Evolutionary conservation across 2,113 vertebrate species (phyloP).

Genomic region (Tylochromis polylepis): DNA sequence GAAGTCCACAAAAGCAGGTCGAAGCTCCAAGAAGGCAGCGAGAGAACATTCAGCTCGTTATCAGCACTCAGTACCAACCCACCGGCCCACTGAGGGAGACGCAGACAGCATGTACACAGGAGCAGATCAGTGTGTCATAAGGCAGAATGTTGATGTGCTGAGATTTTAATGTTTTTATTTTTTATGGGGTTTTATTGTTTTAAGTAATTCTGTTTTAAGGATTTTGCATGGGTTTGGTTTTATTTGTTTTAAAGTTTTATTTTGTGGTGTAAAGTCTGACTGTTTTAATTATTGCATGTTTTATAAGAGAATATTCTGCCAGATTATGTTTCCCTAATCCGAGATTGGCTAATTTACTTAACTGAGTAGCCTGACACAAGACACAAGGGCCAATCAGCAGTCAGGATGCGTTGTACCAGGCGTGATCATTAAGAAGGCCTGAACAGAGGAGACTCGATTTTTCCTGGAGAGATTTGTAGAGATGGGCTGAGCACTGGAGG

Average conservation of each 20-base stretch:
- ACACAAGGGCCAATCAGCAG: background rate
- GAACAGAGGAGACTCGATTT: background rate
- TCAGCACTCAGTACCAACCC: background rate
- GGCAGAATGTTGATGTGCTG: accelerated
- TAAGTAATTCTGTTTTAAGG: background rate
- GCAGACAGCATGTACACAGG: accelerated
- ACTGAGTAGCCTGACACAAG: accelerated
- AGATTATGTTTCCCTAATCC: accelerated
- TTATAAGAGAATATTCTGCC: no score
- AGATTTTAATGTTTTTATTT: background rate
- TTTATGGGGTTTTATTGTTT: accelerated
- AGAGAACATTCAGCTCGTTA: background rate
- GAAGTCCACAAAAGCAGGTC: accelerated
- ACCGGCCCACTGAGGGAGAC: background rate
- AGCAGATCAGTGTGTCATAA: accelerated
- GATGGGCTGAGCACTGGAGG: no score
- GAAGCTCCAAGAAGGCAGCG: background rate
- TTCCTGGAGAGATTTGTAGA: no score
- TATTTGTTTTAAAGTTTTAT: accelerated
- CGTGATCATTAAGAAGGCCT: accelerated
- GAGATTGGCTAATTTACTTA: accelerated
- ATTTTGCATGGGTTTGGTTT: accelerated
- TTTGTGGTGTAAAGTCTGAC: background rate
- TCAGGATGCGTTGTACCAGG: accelerated
- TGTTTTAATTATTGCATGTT: no score